Conservation (phyloP, 2,113 vertebrate genomes). For the Pachypanchax playfairii region DNA sequence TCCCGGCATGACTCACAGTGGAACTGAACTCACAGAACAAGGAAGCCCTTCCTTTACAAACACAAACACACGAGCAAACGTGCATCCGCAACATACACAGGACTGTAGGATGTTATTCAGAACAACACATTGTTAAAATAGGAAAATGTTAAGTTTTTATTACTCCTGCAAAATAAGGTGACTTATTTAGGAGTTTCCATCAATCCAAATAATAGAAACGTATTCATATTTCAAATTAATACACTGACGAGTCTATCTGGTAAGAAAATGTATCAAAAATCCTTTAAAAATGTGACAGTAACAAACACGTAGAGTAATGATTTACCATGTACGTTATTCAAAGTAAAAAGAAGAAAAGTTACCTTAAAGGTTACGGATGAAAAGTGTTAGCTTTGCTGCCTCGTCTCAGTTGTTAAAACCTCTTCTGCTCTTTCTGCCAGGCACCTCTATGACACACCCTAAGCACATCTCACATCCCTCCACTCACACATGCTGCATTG, state of each 20-base stretch:
- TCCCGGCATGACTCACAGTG: constrained; percentile 70
- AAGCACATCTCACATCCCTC: constrained; percentile 37
- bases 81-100: not conserved
- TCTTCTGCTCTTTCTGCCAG: constrained; percentile 34
- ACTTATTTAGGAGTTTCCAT: no score
- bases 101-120: not conserved
- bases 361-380: constrained; percentile 51
- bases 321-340: not conserved
- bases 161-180: not conserved
- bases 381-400: constrained; percentile 17
- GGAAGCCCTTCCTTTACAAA: constrained; percentile 27
- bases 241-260: no score
- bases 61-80: constrained; percentile 18
- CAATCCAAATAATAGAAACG: no score
- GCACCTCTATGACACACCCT: constrained; percentile 61
- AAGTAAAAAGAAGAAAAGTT: constrained; percentile 39
- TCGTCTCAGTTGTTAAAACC: constrained; percentile 7
- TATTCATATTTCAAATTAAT: not conserved
- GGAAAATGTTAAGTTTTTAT: not conserved
- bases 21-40: constrained; percentile 19
- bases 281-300: not conserved
- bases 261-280: not conserved
- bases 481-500: constrained; percentile 43
- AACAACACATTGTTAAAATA: not conserved
- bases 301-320: constrained; percentile 3